Evolutionary conservation across 2,797 vertebrate species (phyloP).

Genomic region (Smutsia temminckii): DNA sequence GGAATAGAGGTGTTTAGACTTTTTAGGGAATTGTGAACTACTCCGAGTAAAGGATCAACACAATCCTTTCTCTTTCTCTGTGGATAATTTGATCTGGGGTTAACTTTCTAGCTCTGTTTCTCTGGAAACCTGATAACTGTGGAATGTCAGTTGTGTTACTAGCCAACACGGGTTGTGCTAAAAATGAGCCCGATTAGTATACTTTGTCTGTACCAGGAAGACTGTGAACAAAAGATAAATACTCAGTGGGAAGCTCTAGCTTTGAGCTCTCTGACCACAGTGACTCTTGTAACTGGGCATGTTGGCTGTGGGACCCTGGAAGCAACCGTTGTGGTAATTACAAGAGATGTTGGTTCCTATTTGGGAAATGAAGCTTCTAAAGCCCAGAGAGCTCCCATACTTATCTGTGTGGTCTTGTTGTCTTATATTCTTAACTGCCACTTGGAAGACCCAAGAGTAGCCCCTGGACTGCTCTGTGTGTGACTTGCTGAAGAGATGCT

Average conservation of each 20-base stretch:
- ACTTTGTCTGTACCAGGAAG: not conserved
- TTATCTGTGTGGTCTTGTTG: not conserved
- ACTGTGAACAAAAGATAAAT: not conserved
- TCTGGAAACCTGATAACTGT: not conserved
- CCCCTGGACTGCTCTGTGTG: not conserved
- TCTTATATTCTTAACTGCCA: not conserved
- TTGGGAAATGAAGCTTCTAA: not conserved
- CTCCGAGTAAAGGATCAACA: not conserved
- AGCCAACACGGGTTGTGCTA: not conserved
- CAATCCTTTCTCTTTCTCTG: slow-evolving; percentile 1
- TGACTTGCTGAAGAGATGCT: not conserved
- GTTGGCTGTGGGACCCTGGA: not conserved
- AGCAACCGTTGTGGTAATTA: not conserved
- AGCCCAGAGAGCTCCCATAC: not conserved
- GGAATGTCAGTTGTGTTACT: not conserved
- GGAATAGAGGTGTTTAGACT: not conserved
- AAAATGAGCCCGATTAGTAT: not conserved
- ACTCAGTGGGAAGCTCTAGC: not conserved
- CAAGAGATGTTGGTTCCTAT: not conserved
- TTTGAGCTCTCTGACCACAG: not conserved
- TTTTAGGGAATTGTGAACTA: not conserved
- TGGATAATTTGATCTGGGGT: not conserved
- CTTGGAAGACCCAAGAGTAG: not conserved
- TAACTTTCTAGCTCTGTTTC: slow-evolving; percentile 35
- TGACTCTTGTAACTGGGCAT: not conserved